These are phyloP conservation scores for Pseudorectes ferrugineus DNA, from an alignment of 2,113 vertebrate genomes.

Conservation along the genomic window DNA sequence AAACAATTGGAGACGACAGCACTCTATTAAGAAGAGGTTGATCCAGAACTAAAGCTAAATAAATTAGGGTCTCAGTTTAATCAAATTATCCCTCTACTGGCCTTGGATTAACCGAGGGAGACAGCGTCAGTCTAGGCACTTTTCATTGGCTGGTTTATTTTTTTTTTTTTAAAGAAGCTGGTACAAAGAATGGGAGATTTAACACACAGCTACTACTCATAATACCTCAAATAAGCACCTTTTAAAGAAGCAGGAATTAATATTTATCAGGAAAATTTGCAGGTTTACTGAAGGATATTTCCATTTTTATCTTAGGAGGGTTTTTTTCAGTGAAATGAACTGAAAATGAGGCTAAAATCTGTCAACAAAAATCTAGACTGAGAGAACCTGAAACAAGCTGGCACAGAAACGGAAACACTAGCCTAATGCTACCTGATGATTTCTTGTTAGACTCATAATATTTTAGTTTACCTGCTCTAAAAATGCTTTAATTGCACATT, in stretches of 20 bases:
- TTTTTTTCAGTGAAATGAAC: not conserved
- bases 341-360: conserved; percentile 1
- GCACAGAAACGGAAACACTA: not conserved
- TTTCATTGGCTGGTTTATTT: conserved; percentile 69
- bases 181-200: conserved; percentile 69
- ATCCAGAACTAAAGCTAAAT: conserved; percentile 91
- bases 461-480: not conserved
- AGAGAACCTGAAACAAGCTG: not conserved
- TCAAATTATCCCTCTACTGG: conserved; percentile 82
- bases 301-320: not conserved
- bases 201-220: conserved; percentile 62
- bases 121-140: conserved; percentile 70
- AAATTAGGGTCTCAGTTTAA: conserved; percentile 89
- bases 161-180: conserved; percentile 59
- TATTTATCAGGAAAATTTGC: conserved; percentile 46
- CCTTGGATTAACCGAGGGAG: conserved; percentile 75
- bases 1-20: conserved; percentile 82
- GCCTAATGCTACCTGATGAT: not conserved
- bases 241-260: conserved; percentile 31
- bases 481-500: not conserved
- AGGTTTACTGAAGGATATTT: not conserved
- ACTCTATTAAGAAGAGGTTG: conserved; percentile 81
- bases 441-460: not conserved
- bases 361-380: not conserved
- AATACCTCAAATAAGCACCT: conserved; percentile 52